Base-by-base conservation (phyloP, 2,113 vertebrate genomes). In the Bombycilla garrulus region DNA sequence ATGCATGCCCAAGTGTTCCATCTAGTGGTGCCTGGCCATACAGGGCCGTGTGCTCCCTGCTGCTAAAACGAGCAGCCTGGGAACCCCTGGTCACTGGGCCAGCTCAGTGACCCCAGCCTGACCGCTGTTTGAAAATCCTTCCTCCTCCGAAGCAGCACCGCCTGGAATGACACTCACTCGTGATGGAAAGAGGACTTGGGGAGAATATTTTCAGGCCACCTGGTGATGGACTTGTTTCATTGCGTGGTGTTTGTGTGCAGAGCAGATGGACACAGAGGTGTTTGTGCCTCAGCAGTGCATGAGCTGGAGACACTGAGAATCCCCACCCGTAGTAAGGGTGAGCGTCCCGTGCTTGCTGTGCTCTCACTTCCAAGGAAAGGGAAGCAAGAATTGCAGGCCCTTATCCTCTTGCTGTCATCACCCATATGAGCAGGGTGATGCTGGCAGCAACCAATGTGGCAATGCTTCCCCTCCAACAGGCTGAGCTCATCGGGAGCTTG, bases 401-500 rank as follows among this genome's bases (percentile, higher is more conserved):
- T n/a, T 50, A n/a, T 66, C 79, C 28, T 86, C 64, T 64, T 69
- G 35, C 25, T 78, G 51, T 76, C 13, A 0, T 70, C 71, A 74
- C 33, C 45, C 15, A 0, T 11, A 6, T 7, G 66, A 80, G 15
- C 54, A 42, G 67, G 56, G 42, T 35, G 76, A 51, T 72, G 14
- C 4, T 20, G n/a, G 33, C 67, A n/a, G 47, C 36, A 53, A 47
- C 48, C 78, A 25, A 7, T 66, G 20, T 78, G 83, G 44, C 79
- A 66, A 61, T 54, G 84, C 74, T 77, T 96, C 61, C 88, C 57
- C 81, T 88, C 85, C 24, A 44, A 77, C 93, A 99, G 99, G 98
- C 97, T 66, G 98, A 99, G 97, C 98, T 99, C 90, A 98, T 99
- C 5, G 97, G 98, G 67, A 99, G 98, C 60, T 97, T 99, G 94